Evolutionary conservation across 2,888 invertebrate genomes (phyloP), one percentile per base, ranked within the genome.

Genomic region (Trichogramma dendrolimi): DNA sequence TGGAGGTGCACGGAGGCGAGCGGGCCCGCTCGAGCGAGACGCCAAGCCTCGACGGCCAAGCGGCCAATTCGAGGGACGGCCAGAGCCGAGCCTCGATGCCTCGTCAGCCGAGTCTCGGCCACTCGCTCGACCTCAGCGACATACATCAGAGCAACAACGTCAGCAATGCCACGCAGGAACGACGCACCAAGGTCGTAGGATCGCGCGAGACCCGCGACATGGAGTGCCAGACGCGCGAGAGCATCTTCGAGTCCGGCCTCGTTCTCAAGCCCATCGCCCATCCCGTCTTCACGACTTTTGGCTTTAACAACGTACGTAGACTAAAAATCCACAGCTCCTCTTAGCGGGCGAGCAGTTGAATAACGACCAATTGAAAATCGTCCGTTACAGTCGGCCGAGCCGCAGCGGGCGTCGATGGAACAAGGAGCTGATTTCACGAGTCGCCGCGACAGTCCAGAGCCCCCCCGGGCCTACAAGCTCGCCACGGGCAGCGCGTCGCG

Each of bases 191-290:
- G 38, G 79, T 76, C 55, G 75, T 66, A 68, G 81, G 75, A 42
- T 76, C 80, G 61, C 83, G 84, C 3, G 86, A 86, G 73, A 89
- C 87, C 83, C 83, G 83, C 4, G 86, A 86, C 72, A 89, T 87
- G 84, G 88, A 87, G 58, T 93, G 92, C 75, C 93, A 93, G 76
- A 93, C 93, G 0, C 84, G 92, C 69, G 92, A 91, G 76, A 90
- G 90, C 72, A 79, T 91, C 43, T 89, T 90, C 73, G 71, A 76
- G 44, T 46, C 69, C 14, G 57, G 52, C 10, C 46, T 58, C 8
- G 49, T 60, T 27, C 50, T 60, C 6, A 61, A 60, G 40, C 61
- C 65, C 1, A 70, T 67, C 71, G 78, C 67, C 72, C 81, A 70
- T 70, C 69, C 72, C 0, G 73, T 71, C 4, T 84, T 85, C 73